A percentile compares a stretch with the other conserved stretches of the same genome.
phyloP scores from a whole-genome alignment of 2,113 vertebrate species.

The Gila orcuttii region DNA sequence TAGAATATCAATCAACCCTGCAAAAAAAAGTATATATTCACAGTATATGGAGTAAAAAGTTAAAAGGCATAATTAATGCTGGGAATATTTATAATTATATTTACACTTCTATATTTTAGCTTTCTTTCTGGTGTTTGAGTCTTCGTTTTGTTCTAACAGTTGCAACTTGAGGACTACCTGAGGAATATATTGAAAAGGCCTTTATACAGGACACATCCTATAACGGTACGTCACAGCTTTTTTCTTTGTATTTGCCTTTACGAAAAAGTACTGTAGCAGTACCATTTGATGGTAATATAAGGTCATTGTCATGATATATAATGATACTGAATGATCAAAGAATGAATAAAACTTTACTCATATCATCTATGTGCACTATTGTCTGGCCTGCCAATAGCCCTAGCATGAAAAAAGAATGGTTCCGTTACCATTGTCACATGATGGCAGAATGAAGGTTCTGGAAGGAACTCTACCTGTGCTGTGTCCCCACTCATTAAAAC shows the following conservation, averaged over 20 bases:
- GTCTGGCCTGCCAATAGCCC: not conserved
- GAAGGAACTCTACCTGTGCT: slow-evolving; percentile 38
- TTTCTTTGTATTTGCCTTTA: not conserved
- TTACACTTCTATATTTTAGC: not conserved
- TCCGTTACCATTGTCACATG: slow-evolving; percentile 8
- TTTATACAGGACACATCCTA: slow-evolving; percentile 59
- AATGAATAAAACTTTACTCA: not conserved
- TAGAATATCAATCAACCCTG: no score
- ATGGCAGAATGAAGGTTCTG: slow-evolving; percentile 33
- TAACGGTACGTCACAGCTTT: slow-evolving; percentile 41
- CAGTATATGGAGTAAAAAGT: not conserved
- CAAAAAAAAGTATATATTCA: no score
- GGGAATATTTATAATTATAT: not conserved
- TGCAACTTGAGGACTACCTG: slow-evolving; percentile 58
- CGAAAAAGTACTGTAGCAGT: not conserved
- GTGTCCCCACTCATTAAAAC: slow-evolving; percentile 50
- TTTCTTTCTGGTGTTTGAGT: not conserved
- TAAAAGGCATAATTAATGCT: not conserved
- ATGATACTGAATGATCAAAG: not conserved
- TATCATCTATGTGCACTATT: not conserved
- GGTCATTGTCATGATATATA: not conserved
- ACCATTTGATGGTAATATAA: not conserved
- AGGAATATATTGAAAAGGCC: slow-evolving; percentile 62
- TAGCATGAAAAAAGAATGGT: not conserved
- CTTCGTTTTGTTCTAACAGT: slow-evolving; percentile 40